These are phyloP conservation scores for Pimephales promelas DNA, from an alignment of 2,113 vertebrate species.

Conservation along the genomic window DNA sequence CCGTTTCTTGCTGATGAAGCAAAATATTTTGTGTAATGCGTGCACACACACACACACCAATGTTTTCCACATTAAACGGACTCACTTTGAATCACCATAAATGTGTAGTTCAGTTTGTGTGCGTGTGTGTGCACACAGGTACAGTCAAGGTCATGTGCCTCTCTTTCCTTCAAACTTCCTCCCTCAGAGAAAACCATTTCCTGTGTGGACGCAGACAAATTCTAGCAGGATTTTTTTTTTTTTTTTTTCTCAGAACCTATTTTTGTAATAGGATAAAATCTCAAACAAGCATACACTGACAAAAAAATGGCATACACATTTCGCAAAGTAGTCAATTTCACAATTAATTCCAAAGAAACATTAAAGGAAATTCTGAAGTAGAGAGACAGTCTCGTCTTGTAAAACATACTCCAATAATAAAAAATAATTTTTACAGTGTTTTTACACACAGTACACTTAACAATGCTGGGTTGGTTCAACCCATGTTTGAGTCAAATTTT, in stretches of 20 bases:
- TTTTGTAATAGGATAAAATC: background rate
- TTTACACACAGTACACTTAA: too few species aligned
- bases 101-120: background rate
- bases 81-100: constrained; percentile 37
- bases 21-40: constrained; percentile 52
- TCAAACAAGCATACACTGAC: background rate
- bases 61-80: constrained; percentile 16
- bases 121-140: constrained; percentile 2
- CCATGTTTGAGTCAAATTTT: too few species aligned
- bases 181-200: constrained; percentile 36
- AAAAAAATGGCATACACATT: too few species aligned
- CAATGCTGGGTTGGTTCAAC: too few species aligned
- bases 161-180: constrained; percentile 49
- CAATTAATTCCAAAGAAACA: too few species aligned
- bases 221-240: background rate
- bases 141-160: constrained; percentile 47
- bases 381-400: too few species aligned
- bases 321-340: too few species aligned
- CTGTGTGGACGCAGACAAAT: constrained; percentile 14
- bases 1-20: constrained; percentile 52
- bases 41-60: constrained; percentile 22
- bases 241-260: background rate
- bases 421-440: too few species aligned
- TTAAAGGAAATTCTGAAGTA: too few species aligned
- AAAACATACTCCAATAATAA: too few species aligned